Percentiles rank a stretch among this genome's conserved stretches.
phyloP scores from a whole-genome alignment of 2,797 vertebrate genomes.

The Zenarchopterus dispar region DNA sequence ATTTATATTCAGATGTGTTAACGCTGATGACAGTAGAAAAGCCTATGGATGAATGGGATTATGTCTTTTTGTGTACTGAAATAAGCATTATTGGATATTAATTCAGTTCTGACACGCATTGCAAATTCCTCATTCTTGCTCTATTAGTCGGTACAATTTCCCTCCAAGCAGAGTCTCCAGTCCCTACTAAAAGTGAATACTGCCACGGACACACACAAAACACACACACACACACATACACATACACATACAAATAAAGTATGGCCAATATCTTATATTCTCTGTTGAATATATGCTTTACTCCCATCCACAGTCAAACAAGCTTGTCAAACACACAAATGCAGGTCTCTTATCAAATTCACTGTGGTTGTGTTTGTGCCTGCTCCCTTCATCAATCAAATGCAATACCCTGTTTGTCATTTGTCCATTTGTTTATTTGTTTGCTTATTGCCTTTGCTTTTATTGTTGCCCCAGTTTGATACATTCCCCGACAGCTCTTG shows the following conservation, averaged over 20 bases:
- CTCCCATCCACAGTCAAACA: conserved; percentile 38
- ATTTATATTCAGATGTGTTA: conserved; percentile 60
- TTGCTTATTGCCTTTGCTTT: conserved; percentile 76
- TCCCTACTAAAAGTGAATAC: conserved; percentile 45
- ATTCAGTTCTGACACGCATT: conserved; percentile 73
- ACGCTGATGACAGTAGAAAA: conserved; percentile 56
- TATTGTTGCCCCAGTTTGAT: conserved; percentile 76
- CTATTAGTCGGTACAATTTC: conserved; percentile 65
- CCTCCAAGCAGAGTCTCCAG: conserved; percentile 37
- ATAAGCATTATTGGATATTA: conserved; percentile 76
- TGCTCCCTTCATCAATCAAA: conserved; percentile 66
- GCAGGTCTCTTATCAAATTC: conserved; percentile 43
- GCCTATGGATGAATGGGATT: conserved; percentile 70
- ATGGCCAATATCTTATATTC: conserved; percentile 5
- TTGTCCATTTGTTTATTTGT: conserved; percentile 79
- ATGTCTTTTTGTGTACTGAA: conserved; percentile 70
- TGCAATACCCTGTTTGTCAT: conserved; percentile 68
- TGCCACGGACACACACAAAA: conserved; percentile 7
- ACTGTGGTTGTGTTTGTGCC: conserved; percentile 49
- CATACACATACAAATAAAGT: background rate
- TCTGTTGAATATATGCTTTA: conserved; percentile 30
- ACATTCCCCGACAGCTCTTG: conserved; percentile 77
- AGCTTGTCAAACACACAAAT: conserved; percentile 52
- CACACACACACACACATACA: too few relatives aligned
- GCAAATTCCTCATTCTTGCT: conserved; percentile 68